Percentiles rank a stretch among this genome's conserved stretches.
Conservation (phyloP, 2,113 vertebrate species). For the Nestor notabilis region DNA sequence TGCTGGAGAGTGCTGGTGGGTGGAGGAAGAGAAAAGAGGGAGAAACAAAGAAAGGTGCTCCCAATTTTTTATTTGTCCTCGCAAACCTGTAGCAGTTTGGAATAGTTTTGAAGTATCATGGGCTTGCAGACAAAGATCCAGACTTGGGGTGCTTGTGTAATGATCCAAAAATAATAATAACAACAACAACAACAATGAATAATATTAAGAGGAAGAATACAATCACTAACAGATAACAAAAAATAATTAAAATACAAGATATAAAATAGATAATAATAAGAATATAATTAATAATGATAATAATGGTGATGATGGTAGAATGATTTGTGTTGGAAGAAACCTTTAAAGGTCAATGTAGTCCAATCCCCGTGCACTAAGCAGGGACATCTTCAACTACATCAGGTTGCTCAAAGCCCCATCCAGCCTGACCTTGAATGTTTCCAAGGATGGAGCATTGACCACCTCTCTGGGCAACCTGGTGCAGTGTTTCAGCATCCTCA, state of each 20-base stretch:
- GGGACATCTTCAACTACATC: background rate
- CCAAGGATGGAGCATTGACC: too few relatives aligned
- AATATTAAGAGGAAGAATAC: background rate
- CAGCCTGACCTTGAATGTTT: background rate
- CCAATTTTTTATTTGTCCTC: background rate
- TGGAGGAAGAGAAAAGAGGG: background rate
- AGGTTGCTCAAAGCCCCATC: background rate
- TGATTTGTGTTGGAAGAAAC: background rate
- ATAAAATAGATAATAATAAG: background rate
- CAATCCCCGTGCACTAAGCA: rapidly evolving
- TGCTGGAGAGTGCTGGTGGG: background rate
- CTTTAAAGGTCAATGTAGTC: background rate
- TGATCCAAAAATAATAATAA: background rate
- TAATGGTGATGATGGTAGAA: background rate
- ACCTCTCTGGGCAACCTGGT: background rate
- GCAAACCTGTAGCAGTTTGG: background rate
- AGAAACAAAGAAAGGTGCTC: background rate
- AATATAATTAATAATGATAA: background rate
- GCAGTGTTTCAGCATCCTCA: background rate
- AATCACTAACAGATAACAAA: background rate
- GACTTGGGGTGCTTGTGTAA: background rate
- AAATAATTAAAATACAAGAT: background rate
- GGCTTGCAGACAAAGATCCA: background rate
- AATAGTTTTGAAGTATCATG: background rate
- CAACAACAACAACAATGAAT: too few relatives aligned